These are phyloP conservation scores for Gonioctena quinquepunctata DNA, from an alignment of 1,140 invertebrate genomes.

Conservation along the genomic window DNA sequence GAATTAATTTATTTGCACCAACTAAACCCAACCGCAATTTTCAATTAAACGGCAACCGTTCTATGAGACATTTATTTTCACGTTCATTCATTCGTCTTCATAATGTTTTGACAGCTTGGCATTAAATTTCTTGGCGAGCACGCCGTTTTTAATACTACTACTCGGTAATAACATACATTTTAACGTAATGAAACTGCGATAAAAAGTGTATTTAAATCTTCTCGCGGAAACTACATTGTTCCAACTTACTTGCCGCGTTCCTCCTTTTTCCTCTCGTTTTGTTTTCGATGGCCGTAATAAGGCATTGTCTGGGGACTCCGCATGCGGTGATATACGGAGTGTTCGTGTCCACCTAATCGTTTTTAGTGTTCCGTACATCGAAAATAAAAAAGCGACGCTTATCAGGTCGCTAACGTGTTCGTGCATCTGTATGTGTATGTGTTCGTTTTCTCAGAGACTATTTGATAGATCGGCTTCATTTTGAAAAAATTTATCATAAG, in stretches of 20 bases:
- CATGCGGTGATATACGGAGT: no score
- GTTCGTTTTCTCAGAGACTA: no score
- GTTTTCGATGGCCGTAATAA: background rate
- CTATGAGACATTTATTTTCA: constrained; percentile 20
- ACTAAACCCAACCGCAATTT: background rate
- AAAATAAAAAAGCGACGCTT: no score
- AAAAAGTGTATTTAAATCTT: constrained; percentile 22
- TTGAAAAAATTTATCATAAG: no score
- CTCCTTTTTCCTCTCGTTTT: background rate
- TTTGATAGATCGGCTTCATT: no score
- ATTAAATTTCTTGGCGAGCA: constrained; percentile 19
- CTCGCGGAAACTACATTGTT: constrained; percentile 17
- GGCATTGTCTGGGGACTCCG: background rate
- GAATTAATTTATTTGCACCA: background rate
- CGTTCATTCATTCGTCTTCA: constrained; percentile 18
- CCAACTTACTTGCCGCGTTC: background rate
- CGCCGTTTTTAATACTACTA: constrained; percentile 16
- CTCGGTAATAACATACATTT: constrained; percentile 20
- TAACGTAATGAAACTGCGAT: constrained; percentile 21
- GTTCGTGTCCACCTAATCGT: no score
- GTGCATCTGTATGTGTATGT: no score
- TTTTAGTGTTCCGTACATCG: no score
- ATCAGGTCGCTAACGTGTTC: no score
- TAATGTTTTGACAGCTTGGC: constrained; percentile 18
- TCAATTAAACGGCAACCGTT: constrained; percentile 12